Evolutionary conservation across 2,888 invertebrate species (phyloP), one percentile per base, ranked within the genome.

Genomic region (Plebejus anna): DNA sequence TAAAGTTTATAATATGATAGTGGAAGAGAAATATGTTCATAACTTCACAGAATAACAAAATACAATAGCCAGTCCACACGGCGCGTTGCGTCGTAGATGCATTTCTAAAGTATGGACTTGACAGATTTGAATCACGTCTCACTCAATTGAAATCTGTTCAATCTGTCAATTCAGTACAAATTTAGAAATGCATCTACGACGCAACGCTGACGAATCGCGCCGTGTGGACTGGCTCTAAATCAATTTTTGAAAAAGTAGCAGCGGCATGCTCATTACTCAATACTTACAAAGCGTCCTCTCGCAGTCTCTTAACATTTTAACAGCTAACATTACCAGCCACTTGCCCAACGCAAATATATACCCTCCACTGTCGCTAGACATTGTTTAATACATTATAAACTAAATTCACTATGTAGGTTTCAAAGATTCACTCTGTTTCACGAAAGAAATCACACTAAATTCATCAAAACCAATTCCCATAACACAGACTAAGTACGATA

Each of bases 301-400:
- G 57, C 84, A 87, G 75, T 90, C 90, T 75, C 88, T 84, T 47
- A 93, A 79, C 9, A 89, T 81, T 80, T 86, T 86, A 47, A 84
- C 78, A 22, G 92, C 80, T 79, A 89, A 89, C 47, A 83, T 79
- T 79, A 83, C 86, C 4, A 91, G 75, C 1, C 84, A 75, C 82
- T 82, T 90, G 5, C 86, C 89, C 13, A 86, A 66, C 1, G 88
- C 84, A 77, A 90, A 77, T 70, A 92, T 73, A 9, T 87, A 71
- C 22, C 91, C 88, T 28, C 86, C 90, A 82, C 88, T 90, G n/a
- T 90, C 89, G 77, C 83, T 84, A 3, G 90, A 80, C 92, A 92
- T 91, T 22, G 22, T 22, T 22, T 22, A 22, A 22, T 22, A 22
- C 22, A 22, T 22, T 22, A 22, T 22, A 22, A 22, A 22, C 22